These are phyloP conservation scores for Euura saliciscinereae DNA, from an alignment of 1,140 invertebrate species.

Conservation along the genomic window DNA sequence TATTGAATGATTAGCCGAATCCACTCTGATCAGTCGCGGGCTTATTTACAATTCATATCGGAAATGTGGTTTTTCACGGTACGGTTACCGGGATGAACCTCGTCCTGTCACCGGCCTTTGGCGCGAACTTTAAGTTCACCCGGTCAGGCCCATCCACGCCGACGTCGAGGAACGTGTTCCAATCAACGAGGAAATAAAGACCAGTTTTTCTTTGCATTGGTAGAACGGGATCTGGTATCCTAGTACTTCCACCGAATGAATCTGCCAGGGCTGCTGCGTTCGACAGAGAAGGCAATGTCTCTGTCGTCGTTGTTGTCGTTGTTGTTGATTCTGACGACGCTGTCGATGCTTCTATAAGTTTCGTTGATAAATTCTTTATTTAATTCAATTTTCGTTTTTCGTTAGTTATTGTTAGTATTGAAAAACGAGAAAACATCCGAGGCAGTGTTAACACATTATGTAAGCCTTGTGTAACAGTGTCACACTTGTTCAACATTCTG, in stretches of 20 bases:
- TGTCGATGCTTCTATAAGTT: constrained; percentile 10
- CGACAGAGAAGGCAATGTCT: constrained; percentile 31
- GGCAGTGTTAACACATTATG: too few species aligned
- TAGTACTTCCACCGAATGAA: constrained; percentile 72
- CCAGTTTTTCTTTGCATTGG: constrained; percentile 73
- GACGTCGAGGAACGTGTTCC: constrained; percentile 84
- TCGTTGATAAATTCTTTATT: constrained; percentile 13
- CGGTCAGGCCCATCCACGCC: constrained; percentile 76
- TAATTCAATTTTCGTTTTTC: neutral
- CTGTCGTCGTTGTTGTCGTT: constrained; percentile 18
- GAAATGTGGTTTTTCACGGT: constrained; percentile 53
- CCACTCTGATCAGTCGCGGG: neutral
- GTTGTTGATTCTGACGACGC: neutral
- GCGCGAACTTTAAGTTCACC: constrained; percentile 78
- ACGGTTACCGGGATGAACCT: constrained; percentile 75
- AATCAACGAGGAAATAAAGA: constrained; percentile 82
- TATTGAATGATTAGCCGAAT: neutral
- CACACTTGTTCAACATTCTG: too few species aligned
- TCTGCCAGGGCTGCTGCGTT: constrained; percentile 73
- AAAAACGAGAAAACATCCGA: too few species aligned
- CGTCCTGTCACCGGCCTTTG: constrained; percentile 78
- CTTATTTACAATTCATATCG: neutral
- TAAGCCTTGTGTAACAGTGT: too few species aligned
- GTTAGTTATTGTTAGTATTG: too few species aligned
- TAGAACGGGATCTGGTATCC: constrained; percentile 63